Evolutionary conservation across 2,797 vertebrate genomes (phyloP).

Genomic region (Rhinoraja longicauda): DNA sequence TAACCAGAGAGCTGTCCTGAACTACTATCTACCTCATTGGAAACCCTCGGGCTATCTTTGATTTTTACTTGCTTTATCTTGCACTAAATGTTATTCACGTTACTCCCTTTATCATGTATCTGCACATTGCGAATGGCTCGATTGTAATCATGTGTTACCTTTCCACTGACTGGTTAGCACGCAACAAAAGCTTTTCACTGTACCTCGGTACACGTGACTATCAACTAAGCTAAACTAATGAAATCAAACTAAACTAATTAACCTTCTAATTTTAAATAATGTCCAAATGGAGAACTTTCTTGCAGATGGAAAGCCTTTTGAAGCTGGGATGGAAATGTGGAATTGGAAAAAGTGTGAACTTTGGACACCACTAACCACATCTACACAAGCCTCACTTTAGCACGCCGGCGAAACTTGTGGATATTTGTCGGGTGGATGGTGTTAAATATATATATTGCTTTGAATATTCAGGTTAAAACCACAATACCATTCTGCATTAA

Average conservation of each 20-base stretch:
- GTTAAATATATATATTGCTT: neutral
- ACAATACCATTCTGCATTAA: neutral
- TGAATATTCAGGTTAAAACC: neutral
- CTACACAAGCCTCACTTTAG: neutral
- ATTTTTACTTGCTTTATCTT: too few relatives aligned
- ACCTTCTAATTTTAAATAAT: slow-evolving; percentile 30
- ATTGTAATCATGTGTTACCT: too few relatives aligned
- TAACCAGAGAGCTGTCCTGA: too few relatives aligned
- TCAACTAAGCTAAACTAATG: too few relatives aligned
- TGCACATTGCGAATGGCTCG: too few relatives aligned
- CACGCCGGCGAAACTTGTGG: neutral
- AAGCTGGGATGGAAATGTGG: slow-evolving; percentile 25
- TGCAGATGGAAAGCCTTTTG: neutral
- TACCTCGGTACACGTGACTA: too few relatives aligned
- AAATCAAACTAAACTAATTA: neutral
- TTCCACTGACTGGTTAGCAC: too few relatives aligned
- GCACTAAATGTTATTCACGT: too few relatives aligned
- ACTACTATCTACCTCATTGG: too few relatives aligned
- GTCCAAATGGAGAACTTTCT: neutral
- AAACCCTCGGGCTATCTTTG: too few relatives aligned
- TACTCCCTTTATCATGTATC: too few relatives aligned
- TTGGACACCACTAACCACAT: neutral
- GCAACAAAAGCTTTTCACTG: too few relatives aligned
- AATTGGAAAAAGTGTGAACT: neutral
- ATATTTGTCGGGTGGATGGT: neutral